Evolutionary conservation across 2,113 vertebrate genomes (phyloP), one percentile per base, ranked within the genome.

Genomic region (Aix galericulata): DNA sequence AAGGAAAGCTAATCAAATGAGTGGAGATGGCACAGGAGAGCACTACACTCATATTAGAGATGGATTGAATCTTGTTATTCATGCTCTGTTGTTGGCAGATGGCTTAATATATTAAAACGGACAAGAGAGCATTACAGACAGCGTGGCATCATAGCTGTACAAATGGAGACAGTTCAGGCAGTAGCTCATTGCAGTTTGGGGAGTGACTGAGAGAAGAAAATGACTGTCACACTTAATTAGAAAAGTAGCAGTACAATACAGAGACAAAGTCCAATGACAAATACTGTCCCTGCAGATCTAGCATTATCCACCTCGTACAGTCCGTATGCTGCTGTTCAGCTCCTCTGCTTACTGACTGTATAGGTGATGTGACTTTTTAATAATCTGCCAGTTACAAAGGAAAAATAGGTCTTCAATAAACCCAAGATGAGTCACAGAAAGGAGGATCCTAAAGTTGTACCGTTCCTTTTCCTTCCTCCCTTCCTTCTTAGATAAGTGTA

Each of bases 11-110:
- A 93, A 92, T 88, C 23, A 82, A n/a, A 92, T 74, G 60, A 79
- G 31, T 78, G 34, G 69, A 56, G 92, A 77, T 1, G 5, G 60
- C 36, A 78, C 34, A 71, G 75, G 81, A 72, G 56, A 66, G 29
- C 44, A 56, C 40, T 59, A 18, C 18, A 4, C 55, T 91, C 40
- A 17, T 59, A 50, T 67, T 78, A 72, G 75, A 75, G 60, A 75
- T 48, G 44, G 48, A 74, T 11, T 68, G 79, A 64, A 92, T 84
- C 74, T 93, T 78, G 56, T 88, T 82, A 78, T 79, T 94, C 36
- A 25, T 88, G 71, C 76, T 93, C 56, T 75, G 60, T 58, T 92
- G 34, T 94, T 85, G 91, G 74, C 79, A 92, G 79, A 81, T 85
- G 56, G 83, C 56, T 95, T 84, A 78, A 74, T 89, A 46, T 60